phyloP scores from a whole-genome alignment of 1,140 invertebrate genomes.

The Mya arenaria region DNA sequence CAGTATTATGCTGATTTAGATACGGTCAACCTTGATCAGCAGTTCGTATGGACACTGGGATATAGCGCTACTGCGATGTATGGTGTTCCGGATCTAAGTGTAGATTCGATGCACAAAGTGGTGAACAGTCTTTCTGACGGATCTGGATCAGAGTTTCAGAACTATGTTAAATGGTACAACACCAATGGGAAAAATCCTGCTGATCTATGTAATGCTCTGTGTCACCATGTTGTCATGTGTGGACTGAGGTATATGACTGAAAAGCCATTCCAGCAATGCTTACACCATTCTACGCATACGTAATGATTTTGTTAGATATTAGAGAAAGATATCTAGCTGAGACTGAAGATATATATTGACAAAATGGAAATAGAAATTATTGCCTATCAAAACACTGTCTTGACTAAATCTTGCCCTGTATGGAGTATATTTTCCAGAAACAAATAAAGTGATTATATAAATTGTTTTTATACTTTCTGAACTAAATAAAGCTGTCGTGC shows the following conservation, averaged over 20 bases:
- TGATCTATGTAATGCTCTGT: background rate
- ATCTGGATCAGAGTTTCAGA: background rate
- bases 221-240: constrained; percentile 14
- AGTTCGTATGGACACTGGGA: constrained; percentile 88
- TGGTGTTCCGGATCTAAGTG: constrained; percentile 86
- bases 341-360: too few species aligned
- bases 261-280: background rate
- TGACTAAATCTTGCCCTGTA: too few species aligned
- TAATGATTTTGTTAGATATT: too few species aligned
- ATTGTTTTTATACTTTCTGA: too few species aligned
- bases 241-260: background rate
- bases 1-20: constrained; percentile 93
- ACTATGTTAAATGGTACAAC: constrained; percentile 36
- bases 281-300: background rate
- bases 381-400: too few species aligned
- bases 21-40: constrained; percentile 86
- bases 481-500: too few species aligned
- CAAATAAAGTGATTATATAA: too few species aligned
- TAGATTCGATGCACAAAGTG: constrained; percentile 86
- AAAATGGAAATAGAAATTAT: too few species aligned
- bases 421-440: too few species aligned
- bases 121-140: constrained; percentile 1
- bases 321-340: too few species aligned
- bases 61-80: constrained; percentile 88
- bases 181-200: background rate